These are phyloP conservation scores for Epirrhoe alternata DNA, from an alignment of 2,888 invertebrate genomes.

Conservation along the genomic window DNA sequence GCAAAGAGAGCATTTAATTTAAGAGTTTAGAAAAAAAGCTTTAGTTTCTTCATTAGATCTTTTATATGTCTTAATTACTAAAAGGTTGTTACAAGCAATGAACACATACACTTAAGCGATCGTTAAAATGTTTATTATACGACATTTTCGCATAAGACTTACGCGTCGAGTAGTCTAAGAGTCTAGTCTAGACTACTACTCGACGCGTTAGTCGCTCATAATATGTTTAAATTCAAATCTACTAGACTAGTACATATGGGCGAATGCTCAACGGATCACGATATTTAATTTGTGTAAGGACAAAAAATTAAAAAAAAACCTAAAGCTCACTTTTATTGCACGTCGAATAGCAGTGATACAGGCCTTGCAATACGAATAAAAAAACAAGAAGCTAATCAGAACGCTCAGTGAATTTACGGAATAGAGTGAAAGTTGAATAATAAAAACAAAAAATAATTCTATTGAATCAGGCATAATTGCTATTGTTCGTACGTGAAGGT, in stretches of 20 bases:
- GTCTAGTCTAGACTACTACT: no score
- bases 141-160: no score
- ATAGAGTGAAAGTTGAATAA: slow-evolving; percentile 69
- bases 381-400: slow-evolving; percentile 66
- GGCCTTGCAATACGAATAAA: slow-evolving; percentile 34
- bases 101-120: no score
- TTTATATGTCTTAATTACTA: background rate
- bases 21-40: background rate
- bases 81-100: no score
- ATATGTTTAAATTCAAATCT: no score
- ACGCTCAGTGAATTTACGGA: slow-evolving; percentile 63
- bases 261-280: no score
- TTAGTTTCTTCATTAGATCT: background rate
- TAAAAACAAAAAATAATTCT: slow-evolving; percentile 55
- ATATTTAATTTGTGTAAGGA: no score
- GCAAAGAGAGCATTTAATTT: background rate
- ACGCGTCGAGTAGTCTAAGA: no score
- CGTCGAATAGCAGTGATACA: slow-evolving; percentile 6
- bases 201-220: no score
- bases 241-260: no score
- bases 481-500: slow-evolving; percentile 60
- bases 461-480: slow-evolving; percentile 49
- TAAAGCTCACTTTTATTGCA: background rate
- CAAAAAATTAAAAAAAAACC: no score
- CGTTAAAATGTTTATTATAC: no score